These are phyloP conservation scores for Conomelus anceps DNA, from an alignment of 2,888 invertebrate species.

Conservation along the genomic window DNA sequence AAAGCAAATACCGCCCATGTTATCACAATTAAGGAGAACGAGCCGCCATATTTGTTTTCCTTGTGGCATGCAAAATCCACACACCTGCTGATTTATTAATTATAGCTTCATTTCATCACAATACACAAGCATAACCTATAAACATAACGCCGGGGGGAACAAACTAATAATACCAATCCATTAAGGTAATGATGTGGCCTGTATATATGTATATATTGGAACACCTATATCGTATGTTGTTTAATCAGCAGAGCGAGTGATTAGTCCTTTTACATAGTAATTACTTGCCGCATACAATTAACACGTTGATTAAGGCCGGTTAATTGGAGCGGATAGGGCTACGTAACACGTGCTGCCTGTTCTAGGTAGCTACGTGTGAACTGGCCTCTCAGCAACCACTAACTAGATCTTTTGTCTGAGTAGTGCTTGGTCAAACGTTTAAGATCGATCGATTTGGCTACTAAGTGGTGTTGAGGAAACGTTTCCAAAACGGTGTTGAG, in stretches of 20 bases:
- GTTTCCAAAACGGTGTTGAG: too few species aligned
- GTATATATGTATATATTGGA: background rate
- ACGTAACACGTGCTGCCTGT: background rate
- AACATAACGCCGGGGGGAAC: background rate
- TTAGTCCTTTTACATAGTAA: background rate
- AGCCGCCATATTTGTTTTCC: background rate
- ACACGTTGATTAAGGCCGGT: background rate
- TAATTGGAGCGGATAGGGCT: background rate
- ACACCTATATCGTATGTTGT: too few species aligned
- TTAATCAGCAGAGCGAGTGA: background rate
- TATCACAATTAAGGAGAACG: background rate
- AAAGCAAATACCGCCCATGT: background rate
- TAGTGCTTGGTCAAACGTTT: too few species aligned
- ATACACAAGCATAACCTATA: too few species aligned
- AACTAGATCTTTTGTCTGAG: background rate
- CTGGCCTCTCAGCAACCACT: background rate
- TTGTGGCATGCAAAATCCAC: background rate
- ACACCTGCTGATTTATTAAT: background rate
- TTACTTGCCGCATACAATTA: background rate
- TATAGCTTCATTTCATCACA: background rate
- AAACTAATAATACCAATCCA: background rate
- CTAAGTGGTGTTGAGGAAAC: too few species aligned
- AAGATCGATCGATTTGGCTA: too few species aligned
- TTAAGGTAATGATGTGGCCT: background rate
- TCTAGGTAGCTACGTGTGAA: background rate